A percentile compares a stretch with the other conserved stretches of the same genome.
Evolutionary conservation across 2,113 vertebrate species (phyloP).

Genomic region (Malurus elegans): DNA sequence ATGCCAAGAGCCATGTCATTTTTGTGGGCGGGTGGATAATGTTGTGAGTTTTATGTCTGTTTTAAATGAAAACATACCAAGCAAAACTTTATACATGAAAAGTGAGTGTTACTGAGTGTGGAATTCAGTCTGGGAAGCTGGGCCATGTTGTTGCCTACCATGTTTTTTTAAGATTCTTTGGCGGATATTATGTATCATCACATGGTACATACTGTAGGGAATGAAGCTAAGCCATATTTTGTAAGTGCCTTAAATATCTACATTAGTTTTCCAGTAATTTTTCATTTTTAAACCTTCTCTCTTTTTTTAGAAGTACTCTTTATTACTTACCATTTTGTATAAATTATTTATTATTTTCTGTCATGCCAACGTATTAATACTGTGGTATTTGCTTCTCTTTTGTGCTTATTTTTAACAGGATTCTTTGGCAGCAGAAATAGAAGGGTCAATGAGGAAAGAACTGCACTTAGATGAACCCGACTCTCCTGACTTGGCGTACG

Average conservation of each 20-base stretch:
- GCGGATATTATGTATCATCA: not conserved
- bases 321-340: not conserved
- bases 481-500: slow-evolving; percentile 84
- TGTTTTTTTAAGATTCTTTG: not conserved
- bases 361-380: not conserved
- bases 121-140: not conserved
- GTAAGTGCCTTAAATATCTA: not conserved
- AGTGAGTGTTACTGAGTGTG: not conserved
- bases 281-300: not conserved
- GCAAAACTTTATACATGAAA: not conserved
- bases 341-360: not conserved
- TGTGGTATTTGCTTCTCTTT: not conserved
- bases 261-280: not conserved
- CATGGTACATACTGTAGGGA: not conserved
- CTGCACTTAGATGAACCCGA: slow-evolving; percentile 92
- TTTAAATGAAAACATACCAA: not conserved
- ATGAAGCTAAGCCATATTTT: not conserved
- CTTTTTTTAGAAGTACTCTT: not conserved
- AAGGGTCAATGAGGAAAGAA: slow-evolving; percentile 97
- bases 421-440: slow-evolving; percentile 96
- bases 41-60: not conserved
- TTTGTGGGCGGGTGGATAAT: not conserved
- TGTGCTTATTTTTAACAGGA: slow-evolving; percentile 79
- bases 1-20: not conserved
- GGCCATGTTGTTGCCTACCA: not conserved